Evolutionary conservation across 2,797 vertebrate species (phyloP), one percentile per base, ranked within the genome.

Genomic region (Mormyrops boulengeri): DNA sequence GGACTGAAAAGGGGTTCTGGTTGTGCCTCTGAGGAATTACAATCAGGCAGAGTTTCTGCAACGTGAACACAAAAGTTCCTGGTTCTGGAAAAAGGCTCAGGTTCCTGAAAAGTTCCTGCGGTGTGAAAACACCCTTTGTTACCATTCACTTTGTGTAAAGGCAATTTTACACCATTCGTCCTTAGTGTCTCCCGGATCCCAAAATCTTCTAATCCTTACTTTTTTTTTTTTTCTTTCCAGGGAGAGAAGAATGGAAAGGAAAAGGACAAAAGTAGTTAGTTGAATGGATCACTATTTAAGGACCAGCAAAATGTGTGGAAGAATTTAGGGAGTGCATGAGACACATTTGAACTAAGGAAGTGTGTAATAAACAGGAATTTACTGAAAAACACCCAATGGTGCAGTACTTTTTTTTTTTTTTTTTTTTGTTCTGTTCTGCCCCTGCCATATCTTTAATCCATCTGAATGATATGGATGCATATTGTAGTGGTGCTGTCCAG

Each of bases 181-280:
- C 38, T 19, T 44, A 1, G 38, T 17, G 12, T 80, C 34, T 80
- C 0, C 73, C 17, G 12, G 2, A 82, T 47, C 30, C 77, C 77
- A 47, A 82, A 82, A 47, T 47, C 19, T 17, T 82, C 77, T 77
- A 77, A 77, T 77, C 26, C 62, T 30, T 26, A 62, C 17, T n/a
- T 80, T 80, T 77, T 73, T 69, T 12, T 66, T 66, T 47, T 47
- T 88, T 52, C n/a, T 77, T 88, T 52, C 85, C 92, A 96, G 93
- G 94, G 95, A 93, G 95, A 93, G 94, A 95, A 95, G 95, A 94
- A 91, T 91, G 93, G 95, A 91, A 96, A 95, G 89, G 90, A 93
- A 44, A 95, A 95, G 93, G 96, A 96, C 91, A 95, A 95, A 93
- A 96, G 91, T 92, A 92, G 92, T 91, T 94, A 94, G 92, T 92